phyloP scores from a whole-genome alignment of 2,113 vertebrate species.

The Parus major region DNA sequence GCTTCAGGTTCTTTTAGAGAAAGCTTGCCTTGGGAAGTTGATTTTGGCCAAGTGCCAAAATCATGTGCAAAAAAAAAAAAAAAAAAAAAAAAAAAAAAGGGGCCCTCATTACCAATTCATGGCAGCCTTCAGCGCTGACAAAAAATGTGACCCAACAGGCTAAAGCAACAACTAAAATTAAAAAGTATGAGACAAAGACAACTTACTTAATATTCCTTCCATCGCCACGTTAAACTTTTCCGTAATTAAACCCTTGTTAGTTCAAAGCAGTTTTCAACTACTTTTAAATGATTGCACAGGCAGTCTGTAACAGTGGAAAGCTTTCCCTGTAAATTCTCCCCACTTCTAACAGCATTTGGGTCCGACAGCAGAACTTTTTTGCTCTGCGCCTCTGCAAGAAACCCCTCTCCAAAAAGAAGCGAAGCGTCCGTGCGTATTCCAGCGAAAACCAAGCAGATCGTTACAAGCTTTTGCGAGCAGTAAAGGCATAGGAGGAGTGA shows the following conservation, averaged over 20 bases:
- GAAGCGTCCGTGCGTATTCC: neutral
- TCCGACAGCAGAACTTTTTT: conserved; percentile 66
- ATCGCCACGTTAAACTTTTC: conserved; percentile 81
- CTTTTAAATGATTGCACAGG: conserved; percentile 73
- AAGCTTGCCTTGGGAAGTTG: conserved; percentile 83
- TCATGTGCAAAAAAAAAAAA: conserved; percentile 75
- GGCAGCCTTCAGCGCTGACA: conserved; percentile 81
- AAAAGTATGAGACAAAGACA: conserved; percentile 83
- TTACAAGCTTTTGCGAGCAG: conserved; percentile 31
- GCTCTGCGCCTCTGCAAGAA: neutral
- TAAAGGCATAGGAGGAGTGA: conserved; percentile 60
- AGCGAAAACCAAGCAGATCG: neutral
- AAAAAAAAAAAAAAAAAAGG: conserved; percentile 15
- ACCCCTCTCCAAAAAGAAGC: conserved; percentile 1
- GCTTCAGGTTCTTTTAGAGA: conserved; percentile 83
- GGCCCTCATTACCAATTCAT: conserved; percentile 86
- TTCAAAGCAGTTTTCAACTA: conserved; percentile 74
- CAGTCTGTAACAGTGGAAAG: conserved; percentile 74
- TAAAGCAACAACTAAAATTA: conserved; percentile 82
- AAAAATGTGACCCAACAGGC: conserved; percentile 88
- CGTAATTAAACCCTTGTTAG: conserved; percentile 80
- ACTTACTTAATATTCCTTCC: conserved; percentile 83
- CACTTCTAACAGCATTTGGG: conserved; percentile 61
- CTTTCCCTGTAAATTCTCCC: conserved; percentile 65
- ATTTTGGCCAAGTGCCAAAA: conserved; percentile 84